Percentiles rank a stretch among this genome's conserved stretches.
Conservation (phyloP, 2,888 invertebrate genomes). For the Apamea crenata region DNA sequence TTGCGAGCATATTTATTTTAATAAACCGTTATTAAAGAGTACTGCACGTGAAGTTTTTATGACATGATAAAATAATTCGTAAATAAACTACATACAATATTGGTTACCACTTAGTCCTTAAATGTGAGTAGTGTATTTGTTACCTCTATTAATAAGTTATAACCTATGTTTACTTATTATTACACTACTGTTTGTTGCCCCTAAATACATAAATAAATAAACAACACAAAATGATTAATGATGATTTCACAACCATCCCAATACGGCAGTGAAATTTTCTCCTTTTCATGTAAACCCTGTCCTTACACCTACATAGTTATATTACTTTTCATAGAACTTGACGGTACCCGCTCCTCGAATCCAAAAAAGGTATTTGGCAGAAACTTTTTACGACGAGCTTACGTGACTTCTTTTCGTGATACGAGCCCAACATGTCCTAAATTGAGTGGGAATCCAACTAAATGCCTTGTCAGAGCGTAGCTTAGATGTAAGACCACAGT, state of each 20-base stretch:
- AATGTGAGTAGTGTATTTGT: too few relatives aligned
- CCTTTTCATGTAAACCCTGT: constrained; percentile 18
- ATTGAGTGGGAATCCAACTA: constrained; percentile 65
- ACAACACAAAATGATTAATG: neutral
- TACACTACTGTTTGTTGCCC: too few relatives aligned
- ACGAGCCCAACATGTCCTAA: constrained; percentile 59
- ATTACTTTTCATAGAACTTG: constrained; percentile 45
- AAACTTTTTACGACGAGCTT: constrained; percentile 64
- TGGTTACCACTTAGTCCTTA: too few relatives aligned
- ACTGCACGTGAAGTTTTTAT: neutral
- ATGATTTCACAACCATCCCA: neutral
- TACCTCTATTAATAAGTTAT: too few relatives aligned
- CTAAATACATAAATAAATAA: too few relatives aligned
- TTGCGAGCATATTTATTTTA: neutral
- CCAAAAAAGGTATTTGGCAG: constrained; percentile 51
- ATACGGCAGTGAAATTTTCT: neutral
- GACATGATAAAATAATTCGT: neutral
- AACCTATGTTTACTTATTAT: too few relatives aligned
- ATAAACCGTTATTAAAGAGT: neutral
- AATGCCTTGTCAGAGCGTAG: constrained; percentile 57
- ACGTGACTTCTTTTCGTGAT: constrained; percentile 66
- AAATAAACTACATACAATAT: neutral
- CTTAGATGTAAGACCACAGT: constrained; percentile 50
- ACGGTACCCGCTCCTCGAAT: constrained; percentile 36
- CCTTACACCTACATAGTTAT: constrained; percentile 49